phyloP scores from a whole-genome alignment of 2,113 vertebrate species.

The Carassius gibelio region DNA sequence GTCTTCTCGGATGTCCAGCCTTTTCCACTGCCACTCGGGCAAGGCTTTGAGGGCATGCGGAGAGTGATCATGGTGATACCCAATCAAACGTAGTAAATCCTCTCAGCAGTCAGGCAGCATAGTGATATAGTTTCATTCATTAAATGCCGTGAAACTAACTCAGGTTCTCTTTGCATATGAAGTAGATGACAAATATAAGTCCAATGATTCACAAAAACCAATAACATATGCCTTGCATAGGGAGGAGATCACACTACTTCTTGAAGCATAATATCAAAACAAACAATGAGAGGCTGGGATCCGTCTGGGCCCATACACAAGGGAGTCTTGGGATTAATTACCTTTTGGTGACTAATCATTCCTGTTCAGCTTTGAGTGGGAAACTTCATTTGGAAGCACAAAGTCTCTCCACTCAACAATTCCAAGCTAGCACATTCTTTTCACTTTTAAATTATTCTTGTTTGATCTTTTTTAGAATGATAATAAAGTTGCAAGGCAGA shows the following conservation, averaged over 20 bases:
- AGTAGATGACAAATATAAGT: slow-evolving; percentile 7
- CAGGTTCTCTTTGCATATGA: neutral
- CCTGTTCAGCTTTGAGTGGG: slow-evolving; percentile 10
- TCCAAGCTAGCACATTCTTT: neutral
- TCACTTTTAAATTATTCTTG: neutral
- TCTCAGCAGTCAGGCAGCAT: neutral
- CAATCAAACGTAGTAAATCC: slow-evolving; percentile 26
- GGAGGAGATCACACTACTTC: neutral
- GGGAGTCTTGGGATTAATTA: slow-evolving; percentile 65
- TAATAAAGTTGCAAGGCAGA: neutral
- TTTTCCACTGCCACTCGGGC: slow-evolving; percentile 53
- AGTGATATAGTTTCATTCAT: neutral
- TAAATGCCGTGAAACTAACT: neutral
- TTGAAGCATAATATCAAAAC: slow-evolving; percentile 55
- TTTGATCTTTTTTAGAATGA: neutral
- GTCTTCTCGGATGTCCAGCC: slow-evolving; percentile 67
- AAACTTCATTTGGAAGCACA: neutral
- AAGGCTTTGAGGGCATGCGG: slow-evolving; percentile 19
- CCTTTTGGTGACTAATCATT: slow-evolving; percentile 68
- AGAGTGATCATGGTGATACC: slow-evolving; percentile 29
- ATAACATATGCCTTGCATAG: slow-evolving; percentile 3
- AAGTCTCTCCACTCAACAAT: neutral
- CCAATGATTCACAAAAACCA: neutral
- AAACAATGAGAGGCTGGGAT: slow-evolving; percentile 61
- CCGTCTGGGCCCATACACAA: slow-evolving; percentile 49